These are phyloP conservation scores for Monochamus saltuarius DNA, from an alignment of 1,140 invertebrate genomes.

Conservation along the genomic window DNA sequence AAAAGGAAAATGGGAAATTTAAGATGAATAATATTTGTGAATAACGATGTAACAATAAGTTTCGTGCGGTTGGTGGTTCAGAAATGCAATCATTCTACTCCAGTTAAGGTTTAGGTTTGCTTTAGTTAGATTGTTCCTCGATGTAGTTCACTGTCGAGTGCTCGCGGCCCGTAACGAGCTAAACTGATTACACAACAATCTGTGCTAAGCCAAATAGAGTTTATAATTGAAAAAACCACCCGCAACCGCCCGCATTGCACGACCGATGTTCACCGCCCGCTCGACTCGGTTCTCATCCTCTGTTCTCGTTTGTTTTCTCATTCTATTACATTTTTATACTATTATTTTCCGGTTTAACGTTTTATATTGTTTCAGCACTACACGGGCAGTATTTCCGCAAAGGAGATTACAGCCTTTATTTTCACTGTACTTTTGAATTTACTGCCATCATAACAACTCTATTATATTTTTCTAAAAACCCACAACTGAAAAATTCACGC, in stretches of 20 bases:
- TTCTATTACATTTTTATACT: conserved; percentile 18
- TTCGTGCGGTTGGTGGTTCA: conserved; percentile 33
- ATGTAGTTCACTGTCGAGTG: conserved; percentile 52
- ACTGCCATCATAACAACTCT: too few species aligned
- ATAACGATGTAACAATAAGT: conserved; percentile 42
- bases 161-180: conserved; percentile 50
- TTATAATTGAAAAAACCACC: conserved; percentile 54
- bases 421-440: too few species aligned
- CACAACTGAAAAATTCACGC: too few species aligned
- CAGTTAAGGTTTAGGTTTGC: conserved; percentile 54
- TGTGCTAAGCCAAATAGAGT: conserved; percentile 55
- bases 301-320: conserved; percentile 15
- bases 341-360: not conserved
- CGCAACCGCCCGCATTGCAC: conserved; percentile 37
- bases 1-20: conserved; percentile 2
- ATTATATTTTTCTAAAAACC: too few species aligned
- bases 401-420: too few species aligned
- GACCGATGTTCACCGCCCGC: conserved; percentile 11
- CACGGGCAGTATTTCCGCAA: too few species aligned
- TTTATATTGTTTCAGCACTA: too few species aligned
- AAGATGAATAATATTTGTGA: conserved; percentile 46
- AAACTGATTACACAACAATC: conserved; percentile 55
- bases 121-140: conserved; percentile 53
- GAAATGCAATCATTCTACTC: conserved; percentile 54
- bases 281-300: conserved; percentile 13